Conservation (phyloP, 1,140 invertebrate genomes). For the Heliconius eleuchia region DNA sequence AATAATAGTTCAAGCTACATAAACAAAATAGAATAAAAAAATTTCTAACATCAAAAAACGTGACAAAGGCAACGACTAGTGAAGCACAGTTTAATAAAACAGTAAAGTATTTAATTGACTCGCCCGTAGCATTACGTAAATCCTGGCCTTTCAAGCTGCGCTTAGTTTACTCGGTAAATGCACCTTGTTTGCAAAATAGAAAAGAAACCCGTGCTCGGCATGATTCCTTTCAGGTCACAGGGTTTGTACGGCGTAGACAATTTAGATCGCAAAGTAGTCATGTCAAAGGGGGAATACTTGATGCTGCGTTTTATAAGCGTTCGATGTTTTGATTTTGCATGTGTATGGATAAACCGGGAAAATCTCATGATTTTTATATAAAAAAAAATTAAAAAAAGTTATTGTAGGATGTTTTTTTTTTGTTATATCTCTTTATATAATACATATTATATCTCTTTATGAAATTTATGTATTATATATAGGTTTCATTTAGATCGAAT, state of each 20-base stretch:
- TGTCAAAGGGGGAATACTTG: slow-evolving; percentile 14
- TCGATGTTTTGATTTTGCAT: not conserved
- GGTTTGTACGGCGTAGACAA: slow-evolving; percentile 26
- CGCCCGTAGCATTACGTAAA: slow-evolving; percentile 27
- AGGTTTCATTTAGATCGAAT: too few relatives aligned
- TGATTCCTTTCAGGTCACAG: slow-evolving; percentile 29
- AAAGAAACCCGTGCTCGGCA: slow-evolving; percentile 20
- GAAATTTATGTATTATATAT: too few relatives aligned
- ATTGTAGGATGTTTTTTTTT: too few relatives aligned
- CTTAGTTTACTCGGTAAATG: slow-evolving; percentile 31
- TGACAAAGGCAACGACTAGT: not conserved
- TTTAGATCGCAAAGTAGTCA: slow-evolving; percentile 10
- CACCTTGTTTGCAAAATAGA: slow-evolving; percentile 34
- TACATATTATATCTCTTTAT: too few relatives aligned
- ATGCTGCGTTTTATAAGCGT: not conserved
- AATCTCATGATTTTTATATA: not conserved
- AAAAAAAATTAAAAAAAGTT: too few relatives aligned
- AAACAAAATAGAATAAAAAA: not conserved
- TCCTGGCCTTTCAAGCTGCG: slow-evolving; percentile 26
- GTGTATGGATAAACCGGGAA: not conserved
- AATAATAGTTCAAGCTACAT: not conserved
- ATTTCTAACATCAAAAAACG: not conserved
- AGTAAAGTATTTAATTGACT: slow-evolving; percentile 28
- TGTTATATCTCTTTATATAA: too few relatives aligned
- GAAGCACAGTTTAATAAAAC: slow-evolving; percentile 16